Base-by-base conservation (phyloP, 2,113 vertebrate species). In the Scytalopus superciliaris region DNA sequence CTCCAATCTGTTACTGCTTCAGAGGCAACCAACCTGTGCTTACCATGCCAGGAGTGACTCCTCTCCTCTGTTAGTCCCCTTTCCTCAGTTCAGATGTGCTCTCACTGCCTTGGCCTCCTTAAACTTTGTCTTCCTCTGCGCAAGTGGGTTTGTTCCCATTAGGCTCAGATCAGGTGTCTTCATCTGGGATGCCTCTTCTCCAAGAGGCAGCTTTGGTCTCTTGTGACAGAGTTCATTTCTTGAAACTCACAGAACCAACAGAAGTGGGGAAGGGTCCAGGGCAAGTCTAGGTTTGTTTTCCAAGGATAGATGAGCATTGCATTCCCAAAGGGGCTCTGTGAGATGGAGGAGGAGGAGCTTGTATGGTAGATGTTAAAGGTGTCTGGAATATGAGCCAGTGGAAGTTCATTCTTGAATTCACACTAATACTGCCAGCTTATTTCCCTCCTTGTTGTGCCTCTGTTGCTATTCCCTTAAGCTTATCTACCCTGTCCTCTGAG, bases 371-470 rank as follows among this genome's bases (percentile, higher is more conserved):
- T 53, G 39, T 24, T 40, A 53, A 23, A 81, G 14, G 37, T 23
- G 8, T 49, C 56, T 57, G 28, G n/a, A 81, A 66, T 44, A 62
- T 14, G 4, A 85, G 15, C 64, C 27, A 11, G n/a, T 63, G 55
- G 47, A 92, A 70, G 82, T 57, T n/a, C 2, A 8, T 57, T 81
- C 56, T 75, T 74, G 13, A 82, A 78, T 82, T 47, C 56, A 35
- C 72, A 72, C 19, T 69, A 35, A 15, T 10, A 18, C 21, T 35
- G 23, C 56, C 60, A 84, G 69, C 17, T 79, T 84, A 74, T 55
- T 84, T 91, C 35, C 42, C 17, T 79, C 57, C 31, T 94, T 84
- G 56, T 56, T 89, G 45, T 93, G 68, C 76, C 55, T 67, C 74
- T 80, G 64, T 62, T 95, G 75, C 63, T 91, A 19, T 39, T 93